These are phyloP conservation scores for Mythimna impura DNA, from an alignment of 2,888 invertebrate species.

Conservation along the genomic window DNA sequence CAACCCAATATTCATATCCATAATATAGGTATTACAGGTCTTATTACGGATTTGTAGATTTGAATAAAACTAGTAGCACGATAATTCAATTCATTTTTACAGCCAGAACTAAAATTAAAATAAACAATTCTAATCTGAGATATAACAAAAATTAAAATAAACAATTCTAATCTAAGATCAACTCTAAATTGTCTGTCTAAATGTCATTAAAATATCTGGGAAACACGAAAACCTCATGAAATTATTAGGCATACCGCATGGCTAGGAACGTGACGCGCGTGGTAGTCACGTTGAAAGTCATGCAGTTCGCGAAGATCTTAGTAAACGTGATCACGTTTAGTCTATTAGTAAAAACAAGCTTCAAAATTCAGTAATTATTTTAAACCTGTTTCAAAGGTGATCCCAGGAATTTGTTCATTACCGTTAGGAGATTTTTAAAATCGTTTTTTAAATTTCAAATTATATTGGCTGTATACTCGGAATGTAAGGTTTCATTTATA, in stretches of 20 bases:
- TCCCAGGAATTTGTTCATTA: background rate
- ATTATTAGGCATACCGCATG: background rate
- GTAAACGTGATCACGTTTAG: background rate
- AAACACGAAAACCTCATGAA: background rate
- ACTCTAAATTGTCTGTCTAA: background rate
- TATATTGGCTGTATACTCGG: background rate
- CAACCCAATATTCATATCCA: too few species aligned
- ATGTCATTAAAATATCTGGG: background rate
- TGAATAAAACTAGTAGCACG: background rate
- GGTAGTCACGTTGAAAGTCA: constrained; percentile 13
- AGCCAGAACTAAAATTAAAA: background rate
- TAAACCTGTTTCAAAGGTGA: background rate
- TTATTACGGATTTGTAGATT: too few species aligned
- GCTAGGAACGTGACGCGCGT: too few species aligned
- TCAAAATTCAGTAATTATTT: background rate
- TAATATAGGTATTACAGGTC: too few species aligned
- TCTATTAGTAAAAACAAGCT: background rate
- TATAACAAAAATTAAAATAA: background rate
- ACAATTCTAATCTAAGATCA: background rate
- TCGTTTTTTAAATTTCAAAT: background rate
- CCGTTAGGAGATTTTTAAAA: background rate
- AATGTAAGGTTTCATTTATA: background rate
- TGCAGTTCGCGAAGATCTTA: background rate
- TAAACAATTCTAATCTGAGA: background rate
- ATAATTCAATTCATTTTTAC: background rate